A percentile compares a stretch with the other conserved stretches of the same genome.
phyloP scores from a whole-genome alignment of 2,888 invertebrate species.

The Eupsilia transversa region DNA sequence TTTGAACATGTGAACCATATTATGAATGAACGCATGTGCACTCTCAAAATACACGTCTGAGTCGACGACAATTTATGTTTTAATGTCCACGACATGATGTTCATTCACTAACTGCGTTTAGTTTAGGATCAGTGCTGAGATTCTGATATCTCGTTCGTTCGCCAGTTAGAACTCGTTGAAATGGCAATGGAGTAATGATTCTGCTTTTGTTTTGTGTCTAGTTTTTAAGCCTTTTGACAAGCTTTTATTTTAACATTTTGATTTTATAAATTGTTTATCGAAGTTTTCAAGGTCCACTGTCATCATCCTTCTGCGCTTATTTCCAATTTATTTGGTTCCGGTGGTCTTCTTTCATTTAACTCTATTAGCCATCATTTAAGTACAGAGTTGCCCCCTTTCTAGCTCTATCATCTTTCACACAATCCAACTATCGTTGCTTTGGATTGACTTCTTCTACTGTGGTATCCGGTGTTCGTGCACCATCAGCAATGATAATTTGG shows the following conservation, averaged over 20 bases:
- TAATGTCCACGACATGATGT: conserved; percentile 69
- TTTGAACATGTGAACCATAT: conserved; percentile 63
- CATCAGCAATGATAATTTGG: background rate
- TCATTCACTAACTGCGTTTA: conserved; percentile 67
- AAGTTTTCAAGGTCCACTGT: background rate
- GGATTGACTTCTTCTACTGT: background rate
- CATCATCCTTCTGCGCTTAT: background rate
- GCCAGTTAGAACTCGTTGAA: conserved; percentile 31
- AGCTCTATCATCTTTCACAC: background rate
- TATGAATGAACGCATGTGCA: conserved; percentile 82
- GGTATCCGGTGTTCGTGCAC: background rate
- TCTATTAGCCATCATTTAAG: background rate
- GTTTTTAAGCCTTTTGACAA: background rate
- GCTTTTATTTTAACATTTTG: background rate
- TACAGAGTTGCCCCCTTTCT: background rate
- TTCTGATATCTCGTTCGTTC: conserved; percentile 42
- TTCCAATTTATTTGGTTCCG: background rate
- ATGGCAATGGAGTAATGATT: conserved; percentile 19
- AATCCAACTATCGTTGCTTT: background rate
- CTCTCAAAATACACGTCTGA: conserved; percentile 75
- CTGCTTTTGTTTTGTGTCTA: background rate
- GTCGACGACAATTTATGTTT: conserved; percentile 71
- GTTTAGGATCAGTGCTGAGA: conserved; percentile 47
- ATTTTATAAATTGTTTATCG: background rate
- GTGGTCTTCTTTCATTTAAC: background rate